These are phyloP conservation scores for Apeira syringaria DNA, from an alignment of 2,888 invertebrate species.

Conservation along the genomic window DNA sequence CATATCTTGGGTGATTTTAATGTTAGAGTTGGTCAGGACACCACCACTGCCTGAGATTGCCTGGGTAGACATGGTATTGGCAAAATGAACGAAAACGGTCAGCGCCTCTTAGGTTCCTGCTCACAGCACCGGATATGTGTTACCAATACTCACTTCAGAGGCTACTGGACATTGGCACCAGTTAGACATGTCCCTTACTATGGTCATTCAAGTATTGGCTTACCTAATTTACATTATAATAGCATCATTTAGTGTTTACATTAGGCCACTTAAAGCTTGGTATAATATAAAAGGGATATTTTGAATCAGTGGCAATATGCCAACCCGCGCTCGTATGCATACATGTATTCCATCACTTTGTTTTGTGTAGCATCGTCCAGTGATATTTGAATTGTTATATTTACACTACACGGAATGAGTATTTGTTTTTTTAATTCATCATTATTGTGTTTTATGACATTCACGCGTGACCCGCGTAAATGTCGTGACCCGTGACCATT, in stretches of 20 bases:
- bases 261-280: too few relatives aligned
- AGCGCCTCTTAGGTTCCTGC: slow-evolving; percentile 24
- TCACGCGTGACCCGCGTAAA: too few relatives aligned
- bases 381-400: too few relatives aligned
- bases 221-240: too few relatives aligned
- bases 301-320: slow-evolving; percentile 27
- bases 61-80: slow-evolving; percentile 17
- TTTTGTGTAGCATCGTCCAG: too few relatives aligned
- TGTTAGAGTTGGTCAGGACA: slow-evolving; percentile 8
- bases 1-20: slow-evolving; percentile 13
- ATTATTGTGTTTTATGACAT: too few relatives aligned
- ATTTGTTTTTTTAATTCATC: too few relatives aligned
- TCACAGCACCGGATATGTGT: slow-evolving; percentile 20
- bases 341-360: slow-evolving; percentile 28
- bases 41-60: slow-evolving; percentile 9
- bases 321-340: slow-evolving; percentile 12
- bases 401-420: too few relatives aligned
- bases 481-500: too few relatives aligned
- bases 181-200: slow-evolving; percentile 4
- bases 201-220: too few relatives aligned
- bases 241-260: too few relatives aligned
- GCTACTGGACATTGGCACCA: slow-evolving; percentile 29
- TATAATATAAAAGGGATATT: too few relatives aligned
- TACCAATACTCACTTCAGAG: slow-evolving; percentile 12
- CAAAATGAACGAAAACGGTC: slow-evolving; percentile 22